phyloP scores from a whole-genome alignment of 2,113 vertebrate genomes.

The Lampris megalopsis region DNA sequence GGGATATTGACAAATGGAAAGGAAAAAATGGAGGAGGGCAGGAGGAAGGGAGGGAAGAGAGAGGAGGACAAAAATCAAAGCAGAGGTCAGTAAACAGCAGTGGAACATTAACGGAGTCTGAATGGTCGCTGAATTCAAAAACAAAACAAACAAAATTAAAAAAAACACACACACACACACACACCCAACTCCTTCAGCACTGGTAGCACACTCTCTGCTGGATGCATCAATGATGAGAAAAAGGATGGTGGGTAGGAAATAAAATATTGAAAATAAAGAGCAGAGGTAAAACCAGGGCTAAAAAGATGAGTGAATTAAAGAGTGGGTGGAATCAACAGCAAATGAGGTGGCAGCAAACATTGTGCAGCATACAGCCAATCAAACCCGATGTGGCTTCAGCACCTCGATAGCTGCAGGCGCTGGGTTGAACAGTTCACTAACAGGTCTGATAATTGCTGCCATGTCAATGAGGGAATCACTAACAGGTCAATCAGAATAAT shows the following conservation, averaged over 20 bases:
- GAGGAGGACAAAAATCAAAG: slow-evolving; percentile 79
- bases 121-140: slow-evolving; percentile 64
- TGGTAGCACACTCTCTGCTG: slow-evolving; percentile 42
- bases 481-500: slow-evolving; percentile 5
- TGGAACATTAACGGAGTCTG: slow-evolving; percentile 79
- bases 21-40: slow-evolving; percentile 46
- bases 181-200: slow-evolving; percentile 17
- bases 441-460: neutral
- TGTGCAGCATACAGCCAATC: slow-evolving; percentile 8
- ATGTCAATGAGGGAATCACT: neutral
- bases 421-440: neutral
- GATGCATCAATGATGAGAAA: slow-evolving; percentile 50
- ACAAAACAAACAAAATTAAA: neutral
- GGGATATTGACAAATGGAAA: slow-evolving; percentile 23
- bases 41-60: slow-evolving; percentile 55
- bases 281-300: slow-evolving; percentile 29
- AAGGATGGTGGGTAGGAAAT: slow-evolving; percentile 53
- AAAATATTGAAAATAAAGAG: slow-evolving; percentile 67
- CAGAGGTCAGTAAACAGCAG: slow-evolving; percentile 82
- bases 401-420: neutral
- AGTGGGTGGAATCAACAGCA: slow-evolving; percentile 23
- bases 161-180: neutral
- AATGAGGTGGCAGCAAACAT: slow-evolving; percentile 15
- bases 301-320: slow-evolving; percentile 44
- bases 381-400: neutral